Evolutionary conservation across 1,140 invertebrate genomes (phyloP), one percentile per base, ranked within the genome.

Genomic region (Drosophila dunni): DNA sequence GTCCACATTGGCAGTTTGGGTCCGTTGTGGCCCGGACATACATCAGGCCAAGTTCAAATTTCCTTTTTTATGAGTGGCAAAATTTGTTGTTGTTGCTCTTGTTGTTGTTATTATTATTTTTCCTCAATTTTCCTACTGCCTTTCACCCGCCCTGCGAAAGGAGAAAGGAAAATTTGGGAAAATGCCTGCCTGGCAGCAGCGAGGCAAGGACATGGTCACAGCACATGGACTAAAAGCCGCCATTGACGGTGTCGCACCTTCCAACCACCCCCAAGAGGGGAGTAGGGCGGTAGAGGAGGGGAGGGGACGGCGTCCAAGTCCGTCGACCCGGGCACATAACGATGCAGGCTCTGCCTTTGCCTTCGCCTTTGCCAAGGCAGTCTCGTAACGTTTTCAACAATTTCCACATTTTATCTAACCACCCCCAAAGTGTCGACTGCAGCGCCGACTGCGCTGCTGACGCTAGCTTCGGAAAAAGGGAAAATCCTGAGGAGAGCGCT

Each of bases 381-480:
- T 62, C 67, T 71, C 61, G 79, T 82, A 81, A 85, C 82, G 81
- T 83, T 86, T 86, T 86, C 82, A 86, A 88, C 83, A 88, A 88
- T 88, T 88, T 88, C 80, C 83, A 88, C 83, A 89, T 88, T 88
- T 88, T 89, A 88, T 88, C 83, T 89, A 88, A 83, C 83, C 83
- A 88, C 84, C 83, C 83, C 83, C 83, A 83, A 88, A 88, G 83
- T 88, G 83, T 89, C 79, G 83, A 83, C 83, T 86, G 82, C 71
- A 86, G 81, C 75, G 63, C 1, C 63, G 44, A 34, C 71, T 57
- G 11, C 54, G 46, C 10, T 34, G 62, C 44, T 13, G 44, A 24
- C n/a, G 66, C 24, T 29, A 56, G 7, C 20, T 34, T 60, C 46
- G 64, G 40, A 64, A 77, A 79, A 82, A 73, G 74, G 82, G 77